Conservation (phyloP, 2,113 vertebrate species). For the Rissa tridactyla region DNA sequence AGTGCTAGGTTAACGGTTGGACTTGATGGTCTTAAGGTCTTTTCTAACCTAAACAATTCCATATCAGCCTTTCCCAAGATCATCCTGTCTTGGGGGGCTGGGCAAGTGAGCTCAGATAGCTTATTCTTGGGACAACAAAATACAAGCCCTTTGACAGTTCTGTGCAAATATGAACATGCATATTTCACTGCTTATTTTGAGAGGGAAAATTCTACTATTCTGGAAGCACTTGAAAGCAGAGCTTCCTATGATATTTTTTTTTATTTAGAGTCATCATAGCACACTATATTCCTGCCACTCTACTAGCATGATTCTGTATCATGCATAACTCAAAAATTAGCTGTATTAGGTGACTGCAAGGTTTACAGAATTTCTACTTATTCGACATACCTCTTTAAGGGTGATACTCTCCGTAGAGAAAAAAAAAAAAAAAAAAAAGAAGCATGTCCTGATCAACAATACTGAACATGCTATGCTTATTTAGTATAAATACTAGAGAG, state of each 20-base stretch:
- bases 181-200: background rate
- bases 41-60: background rate
- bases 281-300: background rate
- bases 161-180: background rate
- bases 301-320: background rate
- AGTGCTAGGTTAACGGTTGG: background rate
- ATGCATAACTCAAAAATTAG: background rate
- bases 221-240: background rate
- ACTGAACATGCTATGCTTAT: background rate
- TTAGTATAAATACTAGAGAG: background rate
- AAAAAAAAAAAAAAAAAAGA: background rate
- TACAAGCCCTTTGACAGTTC: background rate
- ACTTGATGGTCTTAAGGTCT: background rate
- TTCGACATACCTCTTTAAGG: background rate
- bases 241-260: background rate
- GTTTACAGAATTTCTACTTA: background rate
- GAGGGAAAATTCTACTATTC: background rate
- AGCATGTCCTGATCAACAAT: background rate
- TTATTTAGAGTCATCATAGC: background rate
- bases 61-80: background rate
- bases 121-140: background rate
- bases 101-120: background rate
- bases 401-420: background rate
- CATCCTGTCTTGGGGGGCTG: rapidly evolving
- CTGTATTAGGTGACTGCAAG: background rate